phyloP scores from a whole-genome alignment of 2,113 vertebrate genomes.

The Dascyllus trimaculatus region DNA sequence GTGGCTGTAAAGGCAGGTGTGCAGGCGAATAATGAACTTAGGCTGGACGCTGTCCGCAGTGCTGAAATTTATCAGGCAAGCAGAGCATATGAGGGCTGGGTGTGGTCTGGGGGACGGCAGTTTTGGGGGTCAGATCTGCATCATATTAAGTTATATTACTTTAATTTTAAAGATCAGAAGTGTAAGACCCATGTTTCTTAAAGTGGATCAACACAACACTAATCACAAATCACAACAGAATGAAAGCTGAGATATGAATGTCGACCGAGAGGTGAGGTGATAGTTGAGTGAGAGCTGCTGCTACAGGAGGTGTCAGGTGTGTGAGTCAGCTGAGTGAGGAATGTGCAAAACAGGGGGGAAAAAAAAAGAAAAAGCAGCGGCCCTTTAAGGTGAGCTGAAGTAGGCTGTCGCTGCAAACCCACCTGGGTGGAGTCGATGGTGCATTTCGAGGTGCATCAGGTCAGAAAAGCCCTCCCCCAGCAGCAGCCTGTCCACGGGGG shows the following conservation, averaged over 20 bases:
- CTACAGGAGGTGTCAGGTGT: background rate
- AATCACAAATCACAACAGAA: background rate
- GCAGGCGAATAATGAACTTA: constrained; percentile 61
- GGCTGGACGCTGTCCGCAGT: constrained; percentile 59
- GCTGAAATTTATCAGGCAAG: constrained; percentile 56
- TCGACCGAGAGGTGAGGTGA: background rate
- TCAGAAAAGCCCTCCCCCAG: constrained; percentile 98
- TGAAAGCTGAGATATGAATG: background rate
- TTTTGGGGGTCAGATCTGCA: background rate
- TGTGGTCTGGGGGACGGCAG: constrained; percentile 6
- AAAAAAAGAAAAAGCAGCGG: background rate
- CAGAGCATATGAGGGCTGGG: constrained; percentile 4
- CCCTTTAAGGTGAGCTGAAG: background rate
- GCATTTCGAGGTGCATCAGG: constrained; percentile 95
- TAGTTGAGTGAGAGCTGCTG: background rate
- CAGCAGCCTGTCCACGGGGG: constrained; percentile 97
- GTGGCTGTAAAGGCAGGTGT: constrained; percentile 70
- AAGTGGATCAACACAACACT: background rate
- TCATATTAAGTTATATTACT: background rate
- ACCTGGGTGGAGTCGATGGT: constrained; percentile 96
- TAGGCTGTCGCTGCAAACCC: constrained; percentile 49
- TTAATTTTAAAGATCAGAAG: background rate
- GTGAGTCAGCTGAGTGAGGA: constrained; percentile 8
- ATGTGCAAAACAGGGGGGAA: background rate
- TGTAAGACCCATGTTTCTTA: too few relatives aligned